Percentiles rank a stretch among this genome's conserved stretches.
These are phyloP conservation scores for Channa striata DNA, from an alignment of 2,797 vertebrate species.

Conservation along the genomic window DNA sequence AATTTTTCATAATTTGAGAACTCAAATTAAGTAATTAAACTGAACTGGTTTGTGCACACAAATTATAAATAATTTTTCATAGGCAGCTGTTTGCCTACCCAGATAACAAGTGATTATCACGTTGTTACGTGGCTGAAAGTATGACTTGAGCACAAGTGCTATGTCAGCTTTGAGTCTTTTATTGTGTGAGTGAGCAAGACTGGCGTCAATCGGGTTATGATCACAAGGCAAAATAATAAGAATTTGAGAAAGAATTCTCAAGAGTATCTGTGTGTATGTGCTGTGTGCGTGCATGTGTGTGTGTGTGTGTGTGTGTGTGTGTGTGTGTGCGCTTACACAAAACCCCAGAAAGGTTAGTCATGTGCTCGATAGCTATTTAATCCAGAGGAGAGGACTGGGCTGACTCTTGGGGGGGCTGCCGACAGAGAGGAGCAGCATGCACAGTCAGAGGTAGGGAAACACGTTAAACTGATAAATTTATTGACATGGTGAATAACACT, in stretches of 20 bases:
- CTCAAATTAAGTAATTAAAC: background rate
- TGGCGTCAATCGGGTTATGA: conserved; percentile 51
- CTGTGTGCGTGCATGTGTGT: conserved; percentile 11
- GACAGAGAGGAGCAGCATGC: conserved; percentile 75
- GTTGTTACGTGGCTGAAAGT: background rate
- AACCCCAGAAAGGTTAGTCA: conserved; percentile 64
- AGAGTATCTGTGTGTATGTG: conserved; percentile 47
- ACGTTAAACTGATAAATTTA: conserved; percentile 6
- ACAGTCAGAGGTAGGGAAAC: conserved; percentile 72
- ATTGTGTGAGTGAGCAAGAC: conserved; percentile 30
- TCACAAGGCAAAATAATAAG: conserved; percentile 75
- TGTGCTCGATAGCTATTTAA: conserved; percentile 78
- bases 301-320: conserved; percentile 18
- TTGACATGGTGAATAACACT: background rate
- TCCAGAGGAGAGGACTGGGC: conserved; percentile 50
- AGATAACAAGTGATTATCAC: background rate
- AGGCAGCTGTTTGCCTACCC: conserved; percentile 14
- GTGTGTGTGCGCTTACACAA: conserved; percentile 47
- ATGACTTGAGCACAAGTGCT: conserved; percentile 14
- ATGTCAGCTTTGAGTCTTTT: conserved; percentile 32
- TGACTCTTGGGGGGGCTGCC: conserved; percentile 67
- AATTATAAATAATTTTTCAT: background rate
- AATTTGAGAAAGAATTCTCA: conserved; percentile 43
- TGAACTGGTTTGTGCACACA: background rate
- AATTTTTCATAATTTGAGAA: background rate